These are phyloP conservation scores for Crypturellus tataupa DNA, from an alignment of 2,797 vertebrate genomes.

Conservation along the genomic window DNA sequence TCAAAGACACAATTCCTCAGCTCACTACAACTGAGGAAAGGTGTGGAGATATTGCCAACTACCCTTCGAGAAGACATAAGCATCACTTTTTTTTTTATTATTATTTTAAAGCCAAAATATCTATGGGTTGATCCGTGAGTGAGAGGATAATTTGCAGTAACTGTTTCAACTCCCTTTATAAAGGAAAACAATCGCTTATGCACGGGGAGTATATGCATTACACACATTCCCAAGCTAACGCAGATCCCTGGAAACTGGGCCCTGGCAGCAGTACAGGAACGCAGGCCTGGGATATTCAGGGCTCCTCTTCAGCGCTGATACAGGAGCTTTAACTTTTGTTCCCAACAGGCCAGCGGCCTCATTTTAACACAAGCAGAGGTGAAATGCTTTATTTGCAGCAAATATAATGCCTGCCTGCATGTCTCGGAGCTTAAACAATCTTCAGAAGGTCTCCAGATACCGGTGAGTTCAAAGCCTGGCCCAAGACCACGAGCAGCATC, in stretches of 20 bases:
- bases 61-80: background rate
- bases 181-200: background rate
- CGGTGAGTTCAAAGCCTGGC: background rate
- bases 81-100: too few relatives aligned
- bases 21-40: background rate
- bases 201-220: fast-evolving
- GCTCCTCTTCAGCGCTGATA: fast-evolving
- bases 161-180: background rate
- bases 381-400: background rate
- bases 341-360: background rate
- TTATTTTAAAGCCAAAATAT: background rate
- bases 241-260: fast-evolving
- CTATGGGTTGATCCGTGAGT: fast-evolving
- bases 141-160: background rate
- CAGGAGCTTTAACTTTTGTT: fast-evolving
- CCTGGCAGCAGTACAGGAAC: background rate
- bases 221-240: background rate
- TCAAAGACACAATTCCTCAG: background rate
- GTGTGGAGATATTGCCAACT: background rate
- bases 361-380: background rate
- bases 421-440: background rate
- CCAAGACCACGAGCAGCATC: background rate
- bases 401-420: background rate
- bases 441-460: background rate
- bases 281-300: fast-evolving